A percentile compares a stretch with the other conserved stretches of the same genome.
These are phyloP conservation scores for Alca torda DNA, from an alignment of 2,797 vertebrate genomes.

Conservation along the genomic window DNA sequence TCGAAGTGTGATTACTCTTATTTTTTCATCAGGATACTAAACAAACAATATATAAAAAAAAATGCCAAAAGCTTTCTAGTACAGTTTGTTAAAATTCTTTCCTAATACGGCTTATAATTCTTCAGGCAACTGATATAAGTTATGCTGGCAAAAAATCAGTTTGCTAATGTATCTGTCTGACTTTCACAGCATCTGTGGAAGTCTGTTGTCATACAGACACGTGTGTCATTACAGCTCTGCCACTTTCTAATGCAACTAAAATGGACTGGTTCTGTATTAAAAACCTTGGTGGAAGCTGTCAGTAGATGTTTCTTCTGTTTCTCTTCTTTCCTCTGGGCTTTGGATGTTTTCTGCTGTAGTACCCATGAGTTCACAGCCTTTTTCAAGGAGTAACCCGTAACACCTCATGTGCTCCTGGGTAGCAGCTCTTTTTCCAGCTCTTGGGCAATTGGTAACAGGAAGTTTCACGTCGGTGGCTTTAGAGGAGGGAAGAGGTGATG, in stretches of 20 bases:
- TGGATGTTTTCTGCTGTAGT: neutral
- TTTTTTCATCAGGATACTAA: neutral
- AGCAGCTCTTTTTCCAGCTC: neutral
- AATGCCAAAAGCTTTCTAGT: neutral
- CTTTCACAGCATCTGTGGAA: neutral
- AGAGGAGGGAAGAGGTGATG: neutral
- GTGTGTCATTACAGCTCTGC: neutral
- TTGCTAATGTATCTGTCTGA: neutral
- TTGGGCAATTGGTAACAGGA: neutral
- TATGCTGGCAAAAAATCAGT: neutral
- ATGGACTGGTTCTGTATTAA: neutral
- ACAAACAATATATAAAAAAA: neutral
- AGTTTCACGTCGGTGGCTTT: neutral
- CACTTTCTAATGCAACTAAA: neutral
- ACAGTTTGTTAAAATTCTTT: neutral
- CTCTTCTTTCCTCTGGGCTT: neutral
- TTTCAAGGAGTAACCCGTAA: neutral
- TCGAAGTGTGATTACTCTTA: neutral
- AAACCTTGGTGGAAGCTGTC: neutral
- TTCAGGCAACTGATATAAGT: neutral
- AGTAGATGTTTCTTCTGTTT: neutral
- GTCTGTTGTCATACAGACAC: neutral
- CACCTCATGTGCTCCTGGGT: neutral
- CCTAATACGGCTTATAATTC: neutral
- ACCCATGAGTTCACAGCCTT: neutral